Evolutionary conservation across 2,888 invertebrate genomes (phyloP).

Genomic region (Protonemura montana): DNA sequence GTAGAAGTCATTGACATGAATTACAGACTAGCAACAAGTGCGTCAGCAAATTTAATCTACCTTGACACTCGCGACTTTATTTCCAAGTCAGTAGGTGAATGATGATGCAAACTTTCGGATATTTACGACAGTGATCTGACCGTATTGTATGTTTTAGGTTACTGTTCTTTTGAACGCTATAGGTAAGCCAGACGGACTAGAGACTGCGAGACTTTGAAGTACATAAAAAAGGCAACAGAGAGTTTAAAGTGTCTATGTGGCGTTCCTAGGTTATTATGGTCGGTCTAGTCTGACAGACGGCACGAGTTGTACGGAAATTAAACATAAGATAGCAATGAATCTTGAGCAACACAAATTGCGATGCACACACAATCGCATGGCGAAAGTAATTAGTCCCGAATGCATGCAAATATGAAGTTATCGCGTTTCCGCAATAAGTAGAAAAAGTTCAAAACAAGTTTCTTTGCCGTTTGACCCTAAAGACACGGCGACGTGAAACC

Average conservation of each 20-base stretch:
- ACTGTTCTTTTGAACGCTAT: background rate
- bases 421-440: background rate
- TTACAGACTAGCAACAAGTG: background rate
- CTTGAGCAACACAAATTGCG: background rate
- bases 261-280: background rate
- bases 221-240: background rate
- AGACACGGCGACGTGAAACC: background rate
- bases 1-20: background rate
- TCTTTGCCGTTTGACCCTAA: background rate
- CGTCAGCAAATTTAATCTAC: background rate
- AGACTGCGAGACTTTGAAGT: too few species aligned
- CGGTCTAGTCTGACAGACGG: too few species aligned
- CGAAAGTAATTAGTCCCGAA: background rate
- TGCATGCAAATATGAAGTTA: background rate
- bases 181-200: background rate
- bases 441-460: background rate
- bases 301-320: background rate
- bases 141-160: background rate
- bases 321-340: background rate
- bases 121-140: background rate
- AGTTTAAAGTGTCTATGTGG: background rate
- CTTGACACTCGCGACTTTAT: background rate
- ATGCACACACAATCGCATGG: background rate
- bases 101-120: background rate
- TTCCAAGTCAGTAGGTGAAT: background rate